Percentiles rank a stretch among this genome's conserved stretches.
Evolutionary conservation across 2,113 vertebrate species (phyloP).

Genomic region (Zosterops japonicus): DNA sequence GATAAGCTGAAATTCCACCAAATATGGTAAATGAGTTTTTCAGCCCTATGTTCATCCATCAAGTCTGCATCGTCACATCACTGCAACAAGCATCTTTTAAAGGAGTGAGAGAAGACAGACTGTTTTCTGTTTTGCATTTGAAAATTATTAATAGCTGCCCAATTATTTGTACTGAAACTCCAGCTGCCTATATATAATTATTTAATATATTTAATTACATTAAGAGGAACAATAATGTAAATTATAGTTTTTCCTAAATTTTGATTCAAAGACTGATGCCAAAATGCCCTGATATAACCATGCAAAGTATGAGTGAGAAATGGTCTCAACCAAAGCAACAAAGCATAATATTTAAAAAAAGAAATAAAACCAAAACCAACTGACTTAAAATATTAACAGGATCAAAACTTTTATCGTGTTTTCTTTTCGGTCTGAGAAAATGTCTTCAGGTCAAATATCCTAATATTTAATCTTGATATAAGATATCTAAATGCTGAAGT

Average conservation of each 20-base stretch:
- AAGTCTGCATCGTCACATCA: fast-evolving
- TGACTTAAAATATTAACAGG: background rate
- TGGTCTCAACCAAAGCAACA: background rate
- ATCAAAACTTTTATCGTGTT: background rate
- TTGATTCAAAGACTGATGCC: background rate
- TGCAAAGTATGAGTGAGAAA: background rate
- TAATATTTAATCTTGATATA: background rate
- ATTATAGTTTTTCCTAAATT: background rate
- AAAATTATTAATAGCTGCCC: background rate
- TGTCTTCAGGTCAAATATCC: background rate
- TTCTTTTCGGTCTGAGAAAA: background rate
- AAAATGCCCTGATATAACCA: background rate
- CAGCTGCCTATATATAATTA: background rate
- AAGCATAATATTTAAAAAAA: background rate
- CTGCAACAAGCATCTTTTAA: background rate
- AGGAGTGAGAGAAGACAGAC: background rate
- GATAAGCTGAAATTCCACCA: background rate
- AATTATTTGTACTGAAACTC: background rate
- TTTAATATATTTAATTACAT: background rate
- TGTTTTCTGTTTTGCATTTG: background rate
- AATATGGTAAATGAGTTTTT: background rate
- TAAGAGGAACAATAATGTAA: background rate
- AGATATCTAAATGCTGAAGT: background rate
- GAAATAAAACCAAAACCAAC: background rate
- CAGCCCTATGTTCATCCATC: background rate